Evolutionary conservation across 2,888 invertebrate species (phyloP), one percentile per base, ranked within the genome.

Genomic region (Morpho deidamia): DNA sequence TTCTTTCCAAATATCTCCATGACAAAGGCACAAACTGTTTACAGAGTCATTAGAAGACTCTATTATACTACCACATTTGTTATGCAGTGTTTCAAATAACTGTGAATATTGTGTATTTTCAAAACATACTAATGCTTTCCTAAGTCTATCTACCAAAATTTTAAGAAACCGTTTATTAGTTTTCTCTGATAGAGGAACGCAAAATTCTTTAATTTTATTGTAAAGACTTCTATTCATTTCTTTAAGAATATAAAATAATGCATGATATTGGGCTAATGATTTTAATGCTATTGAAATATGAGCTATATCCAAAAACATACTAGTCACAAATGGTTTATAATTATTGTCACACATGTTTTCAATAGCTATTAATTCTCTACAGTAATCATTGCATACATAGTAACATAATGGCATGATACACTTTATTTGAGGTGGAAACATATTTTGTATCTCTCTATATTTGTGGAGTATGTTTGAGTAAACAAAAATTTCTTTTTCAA

Each of bases 1-100:
- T 67, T 87, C 88, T 63, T 87, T 88, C 89, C 89, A 89, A 38
- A 86, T 78, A 67, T 89, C 89, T 32, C 87, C 87, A 65, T 89
- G 89, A 58, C 86, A 83, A 50, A 89, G 66, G 56, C 83, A 85
- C 11, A 70, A 69, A 39, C 65, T 67, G 42, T 69, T 63, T 3
- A 72, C 76, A 12, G 66, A 65, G 12, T 62, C 59, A 12, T 66
- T 58, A 0, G 72, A 66, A 2, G 63, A 62, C 51, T 76, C 71
- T 55, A 80, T 74, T 59, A 68, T 65, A 40, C 60, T 63, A 1
- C 49, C 63, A 66, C 77, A 83, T 44, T 81, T 70, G 1, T 63
- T 47, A 59, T 68, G 72, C 4, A 87, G 62, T 7, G 59, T 59
- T 9, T 73, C 58, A 33, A 88, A 66, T 8, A 81, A 39, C n/a